Evolutionary conservation across 2,888 invertebrate species (phyloP).

Genomic region (Cinara cedri): DNA sequence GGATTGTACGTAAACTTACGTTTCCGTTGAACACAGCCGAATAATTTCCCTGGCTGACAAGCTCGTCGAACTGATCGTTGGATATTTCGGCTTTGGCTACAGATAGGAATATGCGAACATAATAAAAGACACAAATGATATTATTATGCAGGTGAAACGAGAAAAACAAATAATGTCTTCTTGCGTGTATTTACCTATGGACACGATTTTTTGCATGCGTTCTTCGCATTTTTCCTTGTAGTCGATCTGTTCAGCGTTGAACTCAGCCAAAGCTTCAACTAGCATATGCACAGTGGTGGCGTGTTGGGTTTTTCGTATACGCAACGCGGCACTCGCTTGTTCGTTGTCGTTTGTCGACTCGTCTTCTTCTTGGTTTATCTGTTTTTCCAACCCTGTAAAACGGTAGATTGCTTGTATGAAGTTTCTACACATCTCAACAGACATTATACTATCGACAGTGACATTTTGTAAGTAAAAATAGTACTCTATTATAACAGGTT

Average conservation of each 20-base stretch:
- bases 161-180: too few species aligned
- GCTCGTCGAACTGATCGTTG: constrained; percentile 61
- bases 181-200: constrained; percentile 65
- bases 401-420: neutral
- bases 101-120: constrained; percentile 34
- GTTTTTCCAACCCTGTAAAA: constrained; percentile 60
- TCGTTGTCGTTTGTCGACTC: constrained; percentile 59
- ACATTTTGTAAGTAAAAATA: too few species aligned
- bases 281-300: constrained; percentile 67
- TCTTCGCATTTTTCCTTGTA: constrained; percentile 69
- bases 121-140: too few species aligned
- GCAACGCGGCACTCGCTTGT: constrained; percentile 60
- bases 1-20: constrained; percentile 58
- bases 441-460: neutral
- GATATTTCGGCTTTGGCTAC: constrained; percentile 61
- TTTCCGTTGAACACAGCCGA: constrained; percentile 61
- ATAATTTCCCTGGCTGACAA: constrained; percentile 61
- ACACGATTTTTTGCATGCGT: constrained; percentile 67
- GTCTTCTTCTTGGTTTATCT: constrained; percentile 60
- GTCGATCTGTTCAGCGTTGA: constrained; percentile 68
- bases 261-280: constrained; percentile 69
- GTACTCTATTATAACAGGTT: too few species aligned
- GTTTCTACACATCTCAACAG: neutral
- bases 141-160: too few species aligned
- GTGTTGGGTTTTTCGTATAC: constrained; percentile 64